Base-by-base conservation (phyloP, 2,113 vertebrate species). In the Pipa parva region DNA sequence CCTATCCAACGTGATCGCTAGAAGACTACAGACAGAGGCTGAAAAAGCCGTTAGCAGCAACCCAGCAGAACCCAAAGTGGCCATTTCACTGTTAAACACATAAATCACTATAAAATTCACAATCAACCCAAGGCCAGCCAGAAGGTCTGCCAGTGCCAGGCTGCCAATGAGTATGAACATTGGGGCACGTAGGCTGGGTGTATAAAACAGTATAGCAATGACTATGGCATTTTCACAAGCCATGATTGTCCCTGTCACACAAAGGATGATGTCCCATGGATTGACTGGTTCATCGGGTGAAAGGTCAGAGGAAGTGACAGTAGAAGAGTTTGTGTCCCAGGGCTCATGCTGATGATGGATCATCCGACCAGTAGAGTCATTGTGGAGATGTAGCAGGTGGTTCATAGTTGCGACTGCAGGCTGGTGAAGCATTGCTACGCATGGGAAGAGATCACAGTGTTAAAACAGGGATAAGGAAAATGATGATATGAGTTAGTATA, bases 1-100 rank as follows among this genome's bases (percentile, higher is more conserved):
- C 1, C 94, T 89, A 84, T 96, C 94, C 71, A 95, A 86, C 0
- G 94, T 94, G 85, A 96, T 95, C 75, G 93, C 93, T 58, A 96
- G 83, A 13, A 94, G 85, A 83, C 91, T 95, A 74, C 92, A 84
- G 5, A 92, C 83, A 0, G 94, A 96, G 1, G 94, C 94, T 0
- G 94, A 94, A 83, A 96, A 95, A 22, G 94, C 88, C 17, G 89
- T 82, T 31, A 94, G 87, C 54, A 95, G 85, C 73, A 95, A 68
- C 50, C 85, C 92, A 0, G 87, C 91, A 0, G 90, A 89, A 61
- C 89, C 61, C 73, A 94, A 81, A n/a, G 86, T 85, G 61, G 88
- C 87, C 2, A 86, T 74, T 66, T 92, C 88, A 66, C 80, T 79
- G 73, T 90, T 84, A 13, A 92, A 82, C 78, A 94, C 71, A 75